Conservation (phyloP, 2,888 invertebrate species). For the Scaptomyza tumidula region DNA sequence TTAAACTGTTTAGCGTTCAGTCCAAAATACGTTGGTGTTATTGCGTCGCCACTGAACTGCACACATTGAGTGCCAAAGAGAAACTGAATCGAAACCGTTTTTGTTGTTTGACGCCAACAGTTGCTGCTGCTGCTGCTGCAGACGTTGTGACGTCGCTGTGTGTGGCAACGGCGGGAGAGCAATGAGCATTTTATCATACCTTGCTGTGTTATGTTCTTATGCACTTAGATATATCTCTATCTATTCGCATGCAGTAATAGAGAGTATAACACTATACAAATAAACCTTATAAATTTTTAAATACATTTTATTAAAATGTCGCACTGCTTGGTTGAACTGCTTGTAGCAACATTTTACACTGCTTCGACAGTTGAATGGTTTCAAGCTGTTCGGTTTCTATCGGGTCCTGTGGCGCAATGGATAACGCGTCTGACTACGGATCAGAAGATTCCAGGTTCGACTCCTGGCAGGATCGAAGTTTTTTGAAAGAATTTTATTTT, state of each 20-base stretch:
- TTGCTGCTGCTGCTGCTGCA: slow-evolving; percentile 21
- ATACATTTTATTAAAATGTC: too few species aligned
- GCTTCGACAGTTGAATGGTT: slow-evolving; percentile 4
- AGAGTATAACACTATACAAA: too few species aligned
- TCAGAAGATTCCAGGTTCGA: slow-evolving; percentile 84
- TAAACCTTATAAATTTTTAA: too few species aligned
- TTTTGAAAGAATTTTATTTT: not conserved
- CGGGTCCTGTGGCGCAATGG: slow-evolving; percentile 84
- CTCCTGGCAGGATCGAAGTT: slow-evolving; percentile 83
- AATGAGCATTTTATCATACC: not conserved
- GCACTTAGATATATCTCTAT: not conserved
- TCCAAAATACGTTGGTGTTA: slow-evolving; percentile 11
- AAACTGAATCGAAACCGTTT: slow-evolving; percentile 50
- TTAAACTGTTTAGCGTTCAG: slow-evolving; percentile 39
- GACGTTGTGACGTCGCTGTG: slow-evolving; percentile 19
- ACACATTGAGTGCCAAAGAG: slow-evolving; percentile 61
- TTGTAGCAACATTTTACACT: slow-evolving; percentile 3
- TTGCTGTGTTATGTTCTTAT: not conserved
- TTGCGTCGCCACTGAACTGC: slow-evolving; percentile 46
- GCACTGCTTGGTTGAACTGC: slow-evolving; percentile 23
- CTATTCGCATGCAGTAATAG: not conserved
- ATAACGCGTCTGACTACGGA: slow-evolving; percentile 85
- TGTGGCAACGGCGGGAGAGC: not conserved
- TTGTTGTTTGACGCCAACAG: slow-evolving; percentile 29
- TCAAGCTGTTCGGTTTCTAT: fast-evolving